phyloP scores from a whole-genome alignment of 2,797 vertebrate species.

The Catamblyrhynchus diadema region DNA sequence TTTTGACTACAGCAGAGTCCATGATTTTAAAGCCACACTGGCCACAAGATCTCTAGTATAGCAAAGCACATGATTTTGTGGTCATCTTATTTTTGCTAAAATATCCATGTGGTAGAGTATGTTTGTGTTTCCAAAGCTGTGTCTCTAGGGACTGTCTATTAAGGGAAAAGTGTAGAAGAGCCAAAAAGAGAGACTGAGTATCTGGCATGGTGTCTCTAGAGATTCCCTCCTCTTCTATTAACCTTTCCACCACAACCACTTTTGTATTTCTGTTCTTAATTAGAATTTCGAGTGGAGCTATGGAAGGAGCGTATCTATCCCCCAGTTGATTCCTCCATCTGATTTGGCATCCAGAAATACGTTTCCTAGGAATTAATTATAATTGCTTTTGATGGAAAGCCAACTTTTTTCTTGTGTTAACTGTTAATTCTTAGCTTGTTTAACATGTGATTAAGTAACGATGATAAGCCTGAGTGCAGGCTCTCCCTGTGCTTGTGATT shows the following conservation, averaged over 20 bases:
- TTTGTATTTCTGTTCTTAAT: constrained; percentile 73
- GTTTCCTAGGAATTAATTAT: constrained; percentile 75
- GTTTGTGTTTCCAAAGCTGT: not conserved
- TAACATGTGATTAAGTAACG: constrained; percentile 62
- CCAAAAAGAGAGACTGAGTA: constrained; percentile 30
- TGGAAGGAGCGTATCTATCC: constrained; percentile 50
- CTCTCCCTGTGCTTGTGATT: constrained; percentile 29
- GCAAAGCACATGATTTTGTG: not conserved
- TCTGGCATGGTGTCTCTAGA: constrained; percentile 57
- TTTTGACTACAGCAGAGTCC: not conserved
- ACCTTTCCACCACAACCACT: constrained; percentile 71
- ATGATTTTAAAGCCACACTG: not conserved
- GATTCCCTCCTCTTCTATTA: constrained; percentile 64
- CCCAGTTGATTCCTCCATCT: constrained; percentile 68
- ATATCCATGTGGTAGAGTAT: not conserved
- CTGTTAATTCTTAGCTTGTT: constrained; percentile 64
- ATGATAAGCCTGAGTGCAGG: constrained; percentile 41
- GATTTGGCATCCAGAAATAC: constrained; percentile 68
- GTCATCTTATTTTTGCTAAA: not conserved
- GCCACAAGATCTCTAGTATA: not conserved
- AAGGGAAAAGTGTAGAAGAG: constrained; percentile 14
- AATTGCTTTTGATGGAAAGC: constrained; percentile 75
- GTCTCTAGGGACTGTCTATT: not conserved
- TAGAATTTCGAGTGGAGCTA: constrained; percentile 68
- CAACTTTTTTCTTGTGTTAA: constrained; percentile 65